Base-by-base conservation (phyloP, 2,888 invertebrate species). In the Notocelia uddmanniana region DNA sequence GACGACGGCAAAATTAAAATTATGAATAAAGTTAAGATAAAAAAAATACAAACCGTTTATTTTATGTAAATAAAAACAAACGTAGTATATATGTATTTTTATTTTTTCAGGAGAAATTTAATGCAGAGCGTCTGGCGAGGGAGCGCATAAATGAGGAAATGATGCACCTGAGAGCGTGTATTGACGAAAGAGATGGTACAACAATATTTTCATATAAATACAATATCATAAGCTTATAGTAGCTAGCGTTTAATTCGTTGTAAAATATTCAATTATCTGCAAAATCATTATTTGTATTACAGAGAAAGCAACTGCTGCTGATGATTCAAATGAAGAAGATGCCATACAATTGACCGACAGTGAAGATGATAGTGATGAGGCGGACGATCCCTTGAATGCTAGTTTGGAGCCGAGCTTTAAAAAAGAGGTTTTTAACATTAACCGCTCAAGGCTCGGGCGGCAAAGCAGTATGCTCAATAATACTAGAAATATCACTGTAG, bases 111-210 rank as follows among this genome's bases (percentile, higher is more conserved):
- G 89, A 91, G 73, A 82, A 89, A 74, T 73, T 92, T 23, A 80
- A 82, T 0, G 85, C 81, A 0, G 89, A 91, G 72, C 75, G 75
- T 1, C 72, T 89, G 2, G 89, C 89, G 0, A 81, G 88, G 0
- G 82, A 81, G 1, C 79, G 86, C 0, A 86, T 84, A 1, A 87
- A 90, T 55, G 83, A 87, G 58, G 91, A 92, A 76, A 79, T 89
- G 1, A 83, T 90, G 52, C 86, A 89, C 81, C 79, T 90, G 5
- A 82, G 87, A 1, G 83, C 83, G 0, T 91, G 89, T 73, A 87
- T 91, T 2, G 89, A 89, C 11, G 91, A 93, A 67, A 84, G 88
- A 78, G 91, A 91, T 73, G 89, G 90, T 89, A 78, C 80, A 73
- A 72, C 15, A 19, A 37, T 50, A 57, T 54, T 3, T 57, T 60